A percentile compares a stretch with the other conserved stretches of the same genome.
These are phyloP conservation scores for Chaetoderma sp. DNA, from an alignment of 2,888 invertebrate genomes.

Conservation along the genomic window DNA sequence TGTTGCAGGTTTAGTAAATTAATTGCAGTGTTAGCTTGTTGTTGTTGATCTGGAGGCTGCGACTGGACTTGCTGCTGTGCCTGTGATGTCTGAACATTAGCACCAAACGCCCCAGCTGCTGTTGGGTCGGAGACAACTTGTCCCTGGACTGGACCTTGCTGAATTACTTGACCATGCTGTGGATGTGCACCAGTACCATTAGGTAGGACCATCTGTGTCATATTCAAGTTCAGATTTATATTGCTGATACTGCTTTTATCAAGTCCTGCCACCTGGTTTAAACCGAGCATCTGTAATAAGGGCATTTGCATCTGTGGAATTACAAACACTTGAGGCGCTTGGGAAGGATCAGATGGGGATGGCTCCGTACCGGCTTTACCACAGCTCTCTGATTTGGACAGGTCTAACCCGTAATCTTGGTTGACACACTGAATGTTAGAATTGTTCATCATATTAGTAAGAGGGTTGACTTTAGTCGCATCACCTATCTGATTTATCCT, in stretches of 20 bases:
- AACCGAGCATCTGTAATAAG: conserved; percentile 41
- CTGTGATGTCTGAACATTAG: conserved; percentile 24
- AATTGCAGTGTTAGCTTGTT: conserved; percentile 22
- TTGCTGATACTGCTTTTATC: conserved; percentile 1
- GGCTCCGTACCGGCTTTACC: too few species aligned
- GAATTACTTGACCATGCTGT: conserved; percentile 14
- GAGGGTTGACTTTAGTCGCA: too few species aligned
- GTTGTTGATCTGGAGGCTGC: conserved; percentile 14
- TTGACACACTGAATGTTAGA: too few species aligned
- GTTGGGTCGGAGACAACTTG: neutral
- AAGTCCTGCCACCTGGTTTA: conserved; percentile 18
- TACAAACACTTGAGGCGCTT: conserved; percentile 30
- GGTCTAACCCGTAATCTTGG: too few species aligned
- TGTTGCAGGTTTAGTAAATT: conserved; percentile 49
- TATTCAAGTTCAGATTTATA: conserved; percentile 3
- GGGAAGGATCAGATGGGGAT: too few species aligned
- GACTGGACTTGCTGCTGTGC: conserved; percentile 15
- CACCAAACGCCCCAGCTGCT: neutral
- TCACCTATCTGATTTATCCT: too few species aligned
- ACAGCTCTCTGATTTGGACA: too few species aligned
- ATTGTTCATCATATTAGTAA: too few species aligned
- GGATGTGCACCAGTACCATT: conserved; percentile 16
- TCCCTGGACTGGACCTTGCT: neutral
- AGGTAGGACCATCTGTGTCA: conserved; percentile 12
- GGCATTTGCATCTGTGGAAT: conserved; percentile 43